phyloP scores from a whole-genome alignment of 2,797 vertebrate genomes.

The Sylvilagus floridanus region DNA sequence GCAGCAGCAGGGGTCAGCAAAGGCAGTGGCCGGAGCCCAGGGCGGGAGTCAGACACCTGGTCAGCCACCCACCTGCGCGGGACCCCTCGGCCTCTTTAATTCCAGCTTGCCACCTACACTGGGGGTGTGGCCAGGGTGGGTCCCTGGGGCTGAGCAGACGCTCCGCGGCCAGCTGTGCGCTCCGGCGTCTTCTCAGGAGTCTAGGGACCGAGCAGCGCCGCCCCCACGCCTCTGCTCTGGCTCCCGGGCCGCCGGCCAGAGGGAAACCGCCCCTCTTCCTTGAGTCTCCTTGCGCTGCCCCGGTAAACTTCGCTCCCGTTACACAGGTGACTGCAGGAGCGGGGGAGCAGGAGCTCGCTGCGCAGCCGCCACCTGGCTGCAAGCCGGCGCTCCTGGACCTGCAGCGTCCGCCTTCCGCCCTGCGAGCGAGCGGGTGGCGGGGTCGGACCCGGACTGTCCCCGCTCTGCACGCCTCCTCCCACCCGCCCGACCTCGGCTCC shows the following conservation, averaged over 20 bases:
- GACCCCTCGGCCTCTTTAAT: background rate
- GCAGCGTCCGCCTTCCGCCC: background rate
- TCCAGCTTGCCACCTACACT: background rate
- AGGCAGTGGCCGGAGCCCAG: background rate
- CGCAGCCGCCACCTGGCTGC: background rate
- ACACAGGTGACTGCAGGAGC: background rate
- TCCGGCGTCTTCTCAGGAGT: background rate
- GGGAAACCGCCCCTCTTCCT: background rate
- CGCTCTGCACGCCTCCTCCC: background rate
- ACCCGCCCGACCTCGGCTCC: background rate
- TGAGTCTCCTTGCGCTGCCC: accelerated
- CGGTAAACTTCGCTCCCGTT: background rate
- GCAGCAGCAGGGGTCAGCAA: background rate
- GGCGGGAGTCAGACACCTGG: background rate
- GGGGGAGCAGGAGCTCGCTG: background rate
- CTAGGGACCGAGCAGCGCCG: background rate
- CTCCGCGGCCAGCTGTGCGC: background rate
- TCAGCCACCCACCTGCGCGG: accelerated
- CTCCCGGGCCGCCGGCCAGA: background rate
- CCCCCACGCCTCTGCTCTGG: background rate
- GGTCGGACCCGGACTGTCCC: background rate
- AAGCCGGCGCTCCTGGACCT: background rate
- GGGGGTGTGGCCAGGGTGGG: background rate
- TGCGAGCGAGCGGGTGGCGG: background rate
- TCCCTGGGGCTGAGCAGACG: background rate